Evolutionary conservation across 2,113 vertebrate genomes (phyloP).

Genomic region (Siphamia tubifer): DNA sequence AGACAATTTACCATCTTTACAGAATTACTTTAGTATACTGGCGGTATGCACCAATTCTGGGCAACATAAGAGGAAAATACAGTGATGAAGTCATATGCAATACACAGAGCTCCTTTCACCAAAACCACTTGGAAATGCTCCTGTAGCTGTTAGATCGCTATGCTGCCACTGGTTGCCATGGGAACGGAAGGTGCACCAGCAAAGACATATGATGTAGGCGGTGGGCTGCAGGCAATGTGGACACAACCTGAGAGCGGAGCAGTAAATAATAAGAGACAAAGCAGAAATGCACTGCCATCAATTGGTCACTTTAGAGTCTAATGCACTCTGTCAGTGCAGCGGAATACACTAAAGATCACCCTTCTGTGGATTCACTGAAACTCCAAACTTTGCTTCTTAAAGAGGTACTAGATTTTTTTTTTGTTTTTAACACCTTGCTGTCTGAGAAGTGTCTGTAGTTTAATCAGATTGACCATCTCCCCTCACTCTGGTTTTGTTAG

Average conservation of each 20-base stretch:
- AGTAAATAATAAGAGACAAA: slow-evolving; percentile 33
- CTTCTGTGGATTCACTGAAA: background rate
- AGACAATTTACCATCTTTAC: background rate
- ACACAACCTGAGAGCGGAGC: slow-evolving; percentile 55
- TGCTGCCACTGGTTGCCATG: slow-evolving; percentile 62
- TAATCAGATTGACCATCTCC: background rate
- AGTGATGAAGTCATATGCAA: slow-evolving; percentile 47
- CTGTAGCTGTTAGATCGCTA: slow-evolving; percentile 55
- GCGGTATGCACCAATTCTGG: slow-evolving; percentile 1
- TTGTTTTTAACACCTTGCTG: background rate
- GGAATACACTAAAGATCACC: slow-evolving; percentile 5
- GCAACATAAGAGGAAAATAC: slow-evolving; percentile 36
- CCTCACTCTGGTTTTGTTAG: background rate
- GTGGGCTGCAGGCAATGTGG: slow-evolving; percentile 50
- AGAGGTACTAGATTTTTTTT: background rate
- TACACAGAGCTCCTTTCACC: slow-evolving; percentile 38
- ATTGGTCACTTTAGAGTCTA: slow-evolving; percentile 13
- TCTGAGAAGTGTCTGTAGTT: background rate
- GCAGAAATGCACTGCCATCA: slow-evolving; percentile 8
- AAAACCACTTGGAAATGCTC: slow-evolving; percentile 48
- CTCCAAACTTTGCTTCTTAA: background rate
- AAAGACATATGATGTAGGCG: slow-evolving; percentile 62
- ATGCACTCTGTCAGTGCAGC: background rate
- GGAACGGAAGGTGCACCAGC: slow-evolving; percentile 65
- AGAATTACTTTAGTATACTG: background rate